phyloP scores from a whole-genome alignment of 2,113 vertebrate genomes.

The Eurypyga helias region DNA sequence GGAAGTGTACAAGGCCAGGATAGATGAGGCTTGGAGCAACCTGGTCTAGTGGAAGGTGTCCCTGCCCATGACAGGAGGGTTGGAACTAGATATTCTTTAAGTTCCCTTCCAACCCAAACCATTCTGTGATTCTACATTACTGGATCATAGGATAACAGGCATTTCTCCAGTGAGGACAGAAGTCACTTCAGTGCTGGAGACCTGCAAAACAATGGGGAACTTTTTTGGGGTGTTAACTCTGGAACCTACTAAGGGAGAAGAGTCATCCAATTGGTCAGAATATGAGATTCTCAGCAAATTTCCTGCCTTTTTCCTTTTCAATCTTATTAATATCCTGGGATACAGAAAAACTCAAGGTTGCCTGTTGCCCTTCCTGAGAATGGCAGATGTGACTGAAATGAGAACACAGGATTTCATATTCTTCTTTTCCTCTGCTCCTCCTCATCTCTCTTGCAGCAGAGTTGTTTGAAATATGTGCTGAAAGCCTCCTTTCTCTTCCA shows the following conservation, averaged over 20 bases:
- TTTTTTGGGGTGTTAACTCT: not conserved
- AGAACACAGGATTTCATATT: not conserved
- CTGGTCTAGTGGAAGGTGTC: too few species aligned
- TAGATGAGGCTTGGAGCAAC: too few species aligned
- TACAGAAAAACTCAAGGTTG: not conserved
- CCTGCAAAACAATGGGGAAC: not conserved
- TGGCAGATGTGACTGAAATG: not conserved
- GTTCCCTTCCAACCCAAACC: too few species aligned
- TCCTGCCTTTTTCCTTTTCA: not conserved
- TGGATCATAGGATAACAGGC: not conserved
- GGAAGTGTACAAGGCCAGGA: too few species aligned
- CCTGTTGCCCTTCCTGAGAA: not conserved
- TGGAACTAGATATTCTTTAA: too few species aligned
- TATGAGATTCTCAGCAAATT: not conserved
- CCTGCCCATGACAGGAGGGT: too few species aligned
- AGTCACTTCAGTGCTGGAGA: not conserved
- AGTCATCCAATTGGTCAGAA: not conserved
- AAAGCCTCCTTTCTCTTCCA: not conserved
- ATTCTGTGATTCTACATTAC: too few species aligned
- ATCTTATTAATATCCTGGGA: accelerated
- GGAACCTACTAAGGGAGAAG: not conserved
- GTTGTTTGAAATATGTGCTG: not conserved
- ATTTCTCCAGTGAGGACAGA: not conserved
- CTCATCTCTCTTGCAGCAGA: not conserved
- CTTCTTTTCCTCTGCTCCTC: not conserved